Base-by-base conservation (phyloP, 2,888 invertebrate genomes). In the Agrochola lota region DNA sequence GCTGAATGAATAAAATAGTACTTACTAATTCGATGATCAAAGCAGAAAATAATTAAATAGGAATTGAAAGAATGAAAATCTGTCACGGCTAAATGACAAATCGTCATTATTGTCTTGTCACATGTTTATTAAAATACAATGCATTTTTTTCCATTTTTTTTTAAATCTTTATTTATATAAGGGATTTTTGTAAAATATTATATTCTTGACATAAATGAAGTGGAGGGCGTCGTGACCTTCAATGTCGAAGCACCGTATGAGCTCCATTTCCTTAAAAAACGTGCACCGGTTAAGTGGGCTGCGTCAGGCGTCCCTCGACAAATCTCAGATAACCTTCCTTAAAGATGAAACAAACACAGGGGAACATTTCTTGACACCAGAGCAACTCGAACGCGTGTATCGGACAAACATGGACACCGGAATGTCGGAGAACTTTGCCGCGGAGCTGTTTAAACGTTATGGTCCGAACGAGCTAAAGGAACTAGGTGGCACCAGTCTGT, bases 391-490 rank as follows among this genome's bases (percentile, higher is more conserved):
- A 84, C 91, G 91, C 15, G 92, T 97, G 7, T 96, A 96, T 86
- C 91, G 95, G 49, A 97, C 97, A 1, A 94, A 95, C 88, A 74
- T 96, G 20, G 89, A 89, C 52, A 93, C 93, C 81, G 98, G 98
- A 17, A 94, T 98, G 70, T 96, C 97, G 0, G 93, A 96, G 20
- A 92, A 90, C 40, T 92, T 97, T 75, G 98, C 98, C 0, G 94
- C 93, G 15, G 96, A 97, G 78, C 92, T 97, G 7, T 93, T 97
- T 6, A 95, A 93, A 30, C 92, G 94, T 60, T 94, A 97, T 87
- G 98, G 98, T 0, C 97, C 97, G 0, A 98, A 98, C 91, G 94
- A 95, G 30, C 93, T 98, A 23, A 97, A 97, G 43, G 97, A 97
- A 79, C 97, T 97, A 4, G 93, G 94, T 72, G 97, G 97, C 17